Evolutionary conservation across 2,888 invertebrate genomes (phyloP).

Genomic region (Eupithecia centaureata): DNA sequence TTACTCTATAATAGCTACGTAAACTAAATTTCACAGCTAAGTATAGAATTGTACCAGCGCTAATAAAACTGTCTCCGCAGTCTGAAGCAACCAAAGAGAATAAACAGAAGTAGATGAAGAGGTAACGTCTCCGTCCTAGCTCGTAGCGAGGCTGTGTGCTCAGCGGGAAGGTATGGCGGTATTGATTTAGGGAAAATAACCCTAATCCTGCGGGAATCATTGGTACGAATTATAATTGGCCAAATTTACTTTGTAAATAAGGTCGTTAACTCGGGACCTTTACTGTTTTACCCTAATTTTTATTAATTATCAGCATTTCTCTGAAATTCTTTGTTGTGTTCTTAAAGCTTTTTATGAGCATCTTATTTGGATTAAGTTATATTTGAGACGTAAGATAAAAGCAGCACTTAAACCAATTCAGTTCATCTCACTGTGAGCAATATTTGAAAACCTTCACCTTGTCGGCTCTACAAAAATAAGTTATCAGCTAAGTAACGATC

Average conservation of each 20-base stretch:
- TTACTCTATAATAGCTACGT: too few species aligned
- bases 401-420: background rate
- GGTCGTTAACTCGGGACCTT: background rate
- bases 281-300: background rate
- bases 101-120: constrained; percentile 21
- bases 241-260: background rate
- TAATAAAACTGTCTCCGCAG: background rate
- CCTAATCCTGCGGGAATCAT: background rate
- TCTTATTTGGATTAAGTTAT: background rate
- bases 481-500: too few species aligned
- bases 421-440: background rate
- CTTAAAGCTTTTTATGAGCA: background rate
- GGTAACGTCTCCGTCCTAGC: constrained; percentile 15
- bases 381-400: background rate
- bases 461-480: too few species aligned
- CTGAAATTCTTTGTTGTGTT: background rate
- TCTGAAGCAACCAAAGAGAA: constrained; percentile 8
- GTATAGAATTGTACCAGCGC: background rate
- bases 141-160: constrained; percentile 22
- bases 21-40: background rate
- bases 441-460: background rate
- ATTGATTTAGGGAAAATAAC: constrained; percentile 24
- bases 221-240: background rate
- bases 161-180: constrained; percentile 19
- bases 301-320: background rate